Conservation (phyloP, 2,888 invertebrate species). For the Ecliptopera silaceata region DNA sequence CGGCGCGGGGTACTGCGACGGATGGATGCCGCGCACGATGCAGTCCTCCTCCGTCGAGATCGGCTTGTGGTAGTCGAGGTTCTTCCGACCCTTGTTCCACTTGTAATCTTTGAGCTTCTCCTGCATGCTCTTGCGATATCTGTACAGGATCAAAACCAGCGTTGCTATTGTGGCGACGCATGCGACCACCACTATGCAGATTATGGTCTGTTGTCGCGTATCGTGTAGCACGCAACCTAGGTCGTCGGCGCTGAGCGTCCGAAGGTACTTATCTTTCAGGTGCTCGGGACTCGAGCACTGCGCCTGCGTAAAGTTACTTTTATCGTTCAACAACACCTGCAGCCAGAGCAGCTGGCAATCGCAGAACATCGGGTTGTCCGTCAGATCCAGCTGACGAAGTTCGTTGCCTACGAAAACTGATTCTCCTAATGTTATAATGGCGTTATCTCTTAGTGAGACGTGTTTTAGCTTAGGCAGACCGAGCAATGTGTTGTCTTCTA, state of each 20-base stretch:
- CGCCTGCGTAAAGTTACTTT: conserved; percentile 87
- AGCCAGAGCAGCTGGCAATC: conserved; percentile 92
- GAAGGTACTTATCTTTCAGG: conserved; percentile 87
- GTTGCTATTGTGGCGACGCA: conserved; percentile 88
- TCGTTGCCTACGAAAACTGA: conserved; percentile 91
- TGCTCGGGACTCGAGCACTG: conserved; percentile 89
- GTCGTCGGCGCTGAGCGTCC: conserved; percentile 88
- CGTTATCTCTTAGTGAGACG: conserved; percentile 90
- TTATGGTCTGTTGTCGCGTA: conserved; percentile 90
- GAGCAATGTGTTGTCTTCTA: conserved; percentile 90
- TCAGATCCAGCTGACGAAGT: conserved; percentile 88
- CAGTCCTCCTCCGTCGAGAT: conserved; percentile 93
- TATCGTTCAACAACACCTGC: conserved; percentile 86
- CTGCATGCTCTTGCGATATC: conserved; percentile 90
- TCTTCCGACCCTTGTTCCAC: conserved; percentile 91
- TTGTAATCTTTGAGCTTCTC: conserved; percentile 92
- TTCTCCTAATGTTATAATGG: conserved; percentile 89
- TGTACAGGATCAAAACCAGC: conserved; percentile 88
- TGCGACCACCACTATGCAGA: conserved; percentile 89
- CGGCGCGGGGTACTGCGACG: conserved; percentile 78
- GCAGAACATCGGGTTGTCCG: conserved; percentile 92
- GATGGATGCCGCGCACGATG: conserved; percentile 86
- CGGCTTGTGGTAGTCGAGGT: conserved; percentile 95
- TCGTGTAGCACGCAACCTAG: conserved; percentile 92
- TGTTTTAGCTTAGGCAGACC: conserved; percentile 91